Evolutionary conservation across 1,140 invertebrate genomes (phyloP), one percentile per base, ranked within the genome.

Genomic region (Hylaeus volcanicus): DNA sequence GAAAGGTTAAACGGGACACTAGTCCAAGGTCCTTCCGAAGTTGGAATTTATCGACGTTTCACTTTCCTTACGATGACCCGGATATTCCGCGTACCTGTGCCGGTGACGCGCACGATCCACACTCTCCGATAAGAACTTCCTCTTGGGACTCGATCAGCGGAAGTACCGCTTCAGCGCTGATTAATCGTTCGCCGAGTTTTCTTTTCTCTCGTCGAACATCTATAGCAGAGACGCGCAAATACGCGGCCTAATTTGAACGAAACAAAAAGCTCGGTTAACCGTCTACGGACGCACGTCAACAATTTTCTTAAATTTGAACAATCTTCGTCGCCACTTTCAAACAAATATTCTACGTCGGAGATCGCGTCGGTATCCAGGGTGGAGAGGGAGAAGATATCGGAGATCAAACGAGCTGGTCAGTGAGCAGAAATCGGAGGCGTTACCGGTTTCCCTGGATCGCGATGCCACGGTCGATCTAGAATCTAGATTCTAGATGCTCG

Each of bases 31-130:
- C 77, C 76, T 74, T 39, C n/a, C 69, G 48, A 80, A 80, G 61
- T 80, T 45, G 78, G 78, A 80, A 80, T 83, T 83, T 83, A 83
- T 83, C 81, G 81, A 83, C 78, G 78, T 83, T 83, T 83, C 81
- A 83, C 81, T 83, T 83, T 83, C 81, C 81, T 80, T 70, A 69
- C 70, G 81, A 79, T 73, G 70, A 83, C 78, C 81, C 75, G 81
- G 81, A 79, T 82, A 82, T 55, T 45, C 26, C 15, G 64, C 79
- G 79, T 81, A 81, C 58, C 68, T 68, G 75, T 60, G 51, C 55
- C 53, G 12, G n/a, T 61, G 80, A 66, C 74, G 68, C 60, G 60
- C 68, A 5, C 68, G 66, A 65, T 84, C 53, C 72, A 73, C 64
- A 43, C 65, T 60, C 45, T 11, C 58, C 70, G 77, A 83, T 74